Conservation (phyloP, 2,888 invertebrate genomes). For the Iselma pallidipennis region DNA sequence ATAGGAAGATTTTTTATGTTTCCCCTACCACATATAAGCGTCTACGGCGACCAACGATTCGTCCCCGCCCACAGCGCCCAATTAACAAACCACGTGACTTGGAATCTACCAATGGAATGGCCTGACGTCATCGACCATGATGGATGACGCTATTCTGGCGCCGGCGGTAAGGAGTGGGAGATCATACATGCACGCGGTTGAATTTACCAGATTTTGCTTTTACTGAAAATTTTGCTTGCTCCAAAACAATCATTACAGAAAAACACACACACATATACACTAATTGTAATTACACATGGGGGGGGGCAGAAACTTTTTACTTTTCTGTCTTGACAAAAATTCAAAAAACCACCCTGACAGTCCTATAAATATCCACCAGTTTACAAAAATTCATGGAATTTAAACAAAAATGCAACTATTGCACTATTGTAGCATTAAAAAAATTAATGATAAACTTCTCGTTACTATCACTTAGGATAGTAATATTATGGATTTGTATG, state of each 20-base stretch:
- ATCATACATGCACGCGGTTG: constrained; percentile 35
- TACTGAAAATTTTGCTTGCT: neutral
- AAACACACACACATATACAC: neutral
- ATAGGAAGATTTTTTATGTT: constrained; percentile 50
- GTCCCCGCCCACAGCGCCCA: constrained; percentile 63
- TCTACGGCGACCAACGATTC: constrained; percentile 38
- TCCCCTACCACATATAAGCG: constrained; percentile 44
- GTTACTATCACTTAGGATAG: neutral
- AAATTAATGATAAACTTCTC: neutral
- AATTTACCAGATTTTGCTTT: constrained; percentile 14
- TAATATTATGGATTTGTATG: neutral
- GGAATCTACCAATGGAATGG: constrained; percentile 56
- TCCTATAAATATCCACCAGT: neutral
- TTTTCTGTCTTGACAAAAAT: neutral
- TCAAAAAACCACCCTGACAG: neutral
- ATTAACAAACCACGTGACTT: constrained; percentile 69
- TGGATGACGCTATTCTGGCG: constrained; percentile 58
- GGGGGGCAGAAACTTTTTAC: neutral
- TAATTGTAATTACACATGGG: neutral
- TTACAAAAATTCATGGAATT: neutral
- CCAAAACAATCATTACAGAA: neutral
- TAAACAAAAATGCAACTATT: too few species aligned
- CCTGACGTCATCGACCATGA: constrained; percentile 63
- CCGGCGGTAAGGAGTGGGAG: constrained; percentile 41
- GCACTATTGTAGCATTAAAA: too few species aligned